Percentiles rank a stretch among this genome's conserved stretches.
These are phyloP conservation scores for Wasmannia auropunctata DNA, from an alignment of 1,140 invertebrate genomes.

Conservation along the genomic window DNA sequence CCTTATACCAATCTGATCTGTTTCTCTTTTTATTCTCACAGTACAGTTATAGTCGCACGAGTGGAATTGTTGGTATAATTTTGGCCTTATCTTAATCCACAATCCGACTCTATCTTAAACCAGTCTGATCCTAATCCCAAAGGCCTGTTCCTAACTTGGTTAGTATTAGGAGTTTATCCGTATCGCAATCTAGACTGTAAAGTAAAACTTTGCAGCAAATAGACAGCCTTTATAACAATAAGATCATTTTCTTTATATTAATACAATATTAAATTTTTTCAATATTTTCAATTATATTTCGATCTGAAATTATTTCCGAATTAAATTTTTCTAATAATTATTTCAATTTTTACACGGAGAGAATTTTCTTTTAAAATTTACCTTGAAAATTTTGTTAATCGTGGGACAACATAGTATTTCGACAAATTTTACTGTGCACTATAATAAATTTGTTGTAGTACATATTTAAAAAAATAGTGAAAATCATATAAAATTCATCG, in stretches of 20 bases:
- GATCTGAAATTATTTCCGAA: not conserved
- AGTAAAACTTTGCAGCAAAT: not conserved
- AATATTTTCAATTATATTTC: not conserved
- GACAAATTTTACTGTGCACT: too few relatives aligned
- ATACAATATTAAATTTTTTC: not conserved
- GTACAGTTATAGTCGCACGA: not conserved
- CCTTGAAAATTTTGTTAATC: too few relatives aligned
- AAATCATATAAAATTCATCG: too few relatives aligned
- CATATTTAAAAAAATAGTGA: too few relatives aligned
- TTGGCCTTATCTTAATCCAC: not conserved
- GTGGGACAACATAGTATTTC: too few relatives aligned
- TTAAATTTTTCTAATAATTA: not conserved
- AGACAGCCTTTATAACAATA: not conserved
- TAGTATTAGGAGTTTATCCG: not conserved
- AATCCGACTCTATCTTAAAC: not conserved
- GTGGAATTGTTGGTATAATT: not conserved
- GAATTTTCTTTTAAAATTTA: too few relatives aligned
- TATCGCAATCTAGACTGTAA: not conserved
- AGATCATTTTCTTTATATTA: not conserved
- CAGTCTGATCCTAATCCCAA: not conserved
- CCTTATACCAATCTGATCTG: not conserved
- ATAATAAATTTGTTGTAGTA: too few relatives aligned
- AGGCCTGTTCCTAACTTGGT: not conserved
- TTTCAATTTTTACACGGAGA: constrained; percentile 2
- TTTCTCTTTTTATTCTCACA: not conserved